These are phyloP conservation scores for Formica aserva DNA, from an alignment of 2,888 invertebrate genomes.

Conservation along the genomic window DNA sequence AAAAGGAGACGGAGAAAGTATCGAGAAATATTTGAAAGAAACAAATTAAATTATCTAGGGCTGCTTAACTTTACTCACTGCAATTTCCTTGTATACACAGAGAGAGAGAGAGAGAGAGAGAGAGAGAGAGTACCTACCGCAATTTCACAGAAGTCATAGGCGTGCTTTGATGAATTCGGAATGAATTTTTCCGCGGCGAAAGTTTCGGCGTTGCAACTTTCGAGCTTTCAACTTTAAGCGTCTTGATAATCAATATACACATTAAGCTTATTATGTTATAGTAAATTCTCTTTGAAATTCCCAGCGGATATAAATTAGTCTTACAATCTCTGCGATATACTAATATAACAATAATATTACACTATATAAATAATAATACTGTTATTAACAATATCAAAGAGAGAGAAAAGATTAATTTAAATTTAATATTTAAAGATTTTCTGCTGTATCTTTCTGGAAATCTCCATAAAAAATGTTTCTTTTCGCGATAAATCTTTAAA, in stretches of 20 bases:
- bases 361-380: background rate
- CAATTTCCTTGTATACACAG: conserved; percentile 34
- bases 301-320: background rate
- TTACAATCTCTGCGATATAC: background rate
- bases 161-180: conserved; percentile 25
- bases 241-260: background rate
- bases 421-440: background rate
- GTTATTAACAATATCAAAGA: background rate
- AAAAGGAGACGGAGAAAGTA: background rate
- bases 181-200: background rate
- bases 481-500: conserved; percentile 21
- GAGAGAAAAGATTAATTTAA: background rate
- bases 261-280: conserved; percentile 5
- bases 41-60: conserved; percentile 41
- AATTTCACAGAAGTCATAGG: conserved; percentile 35
- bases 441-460: background rate
- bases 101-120: no score
- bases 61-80: conserved; percentile 28
- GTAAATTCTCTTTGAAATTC: background rate
- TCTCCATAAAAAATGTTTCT: conserved; percentile 2
- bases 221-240: background rate
- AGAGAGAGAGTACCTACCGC: background rate
- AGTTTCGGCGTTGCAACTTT: conserved; percentile 10
- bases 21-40: conserved; percentile 41
- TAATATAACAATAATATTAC: background rate